These are phyloP conservation scores for Glossosoma conforme DNA, from an alignment of 1,140 invertebrate genomes.

Conservation along the genomic window DNA sequence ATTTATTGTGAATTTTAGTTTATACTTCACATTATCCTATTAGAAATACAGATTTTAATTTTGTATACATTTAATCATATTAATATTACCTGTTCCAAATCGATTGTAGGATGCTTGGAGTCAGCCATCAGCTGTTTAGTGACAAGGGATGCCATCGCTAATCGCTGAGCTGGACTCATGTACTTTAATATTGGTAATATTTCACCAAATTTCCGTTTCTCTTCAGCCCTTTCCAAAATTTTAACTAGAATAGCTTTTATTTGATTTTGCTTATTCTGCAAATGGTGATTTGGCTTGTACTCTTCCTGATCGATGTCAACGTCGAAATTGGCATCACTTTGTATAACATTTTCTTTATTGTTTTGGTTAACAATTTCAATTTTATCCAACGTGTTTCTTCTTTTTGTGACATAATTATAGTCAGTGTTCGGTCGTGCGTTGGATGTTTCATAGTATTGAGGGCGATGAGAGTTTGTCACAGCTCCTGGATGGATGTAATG, in stretches of 20 bases:
- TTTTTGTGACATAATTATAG: neutral
- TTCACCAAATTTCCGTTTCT: constrained; percentile 51
- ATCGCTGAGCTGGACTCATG: constrained; percentile 55
- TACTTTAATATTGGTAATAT: constrained; percentile 59
- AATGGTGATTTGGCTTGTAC: constrained; percentile 42
- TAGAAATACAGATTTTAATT: too few species aligned
- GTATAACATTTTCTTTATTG: constrained; percentile 30
- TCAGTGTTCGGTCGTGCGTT: neutral
- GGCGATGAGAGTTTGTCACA: constrained; percentile 46
- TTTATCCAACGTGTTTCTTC: constrained; percentile 11
- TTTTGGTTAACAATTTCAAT: constrained; percentile 15
- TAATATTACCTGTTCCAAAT: constrained; percentile 50
- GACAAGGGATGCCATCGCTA: constrained; percentile 56
- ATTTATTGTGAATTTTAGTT: too few species aligned
- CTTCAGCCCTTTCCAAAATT: constrained; percentile 47
- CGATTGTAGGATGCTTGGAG: constrained; percentile 43
- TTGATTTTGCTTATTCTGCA: constrained; percentile 48
- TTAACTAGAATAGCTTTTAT: constrained; percentile 45
- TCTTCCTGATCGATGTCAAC: constrained; percentile 35
- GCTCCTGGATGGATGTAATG: constrained; percentile 34
- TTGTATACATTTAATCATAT: too few species aligned
- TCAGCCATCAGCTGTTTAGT: constrained; percentile 54
- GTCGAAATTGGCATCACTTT: constrained; percentile 34
- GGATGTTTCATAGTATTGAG: constrained; percentile 36
- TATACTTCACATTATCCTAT: too few species aligned